These are phyloP conservation scores for Listrodromus nycthemerus DNA, from an alignment of 2,888 invertebrate genomes.

Conservation along the genomic window DNA sequence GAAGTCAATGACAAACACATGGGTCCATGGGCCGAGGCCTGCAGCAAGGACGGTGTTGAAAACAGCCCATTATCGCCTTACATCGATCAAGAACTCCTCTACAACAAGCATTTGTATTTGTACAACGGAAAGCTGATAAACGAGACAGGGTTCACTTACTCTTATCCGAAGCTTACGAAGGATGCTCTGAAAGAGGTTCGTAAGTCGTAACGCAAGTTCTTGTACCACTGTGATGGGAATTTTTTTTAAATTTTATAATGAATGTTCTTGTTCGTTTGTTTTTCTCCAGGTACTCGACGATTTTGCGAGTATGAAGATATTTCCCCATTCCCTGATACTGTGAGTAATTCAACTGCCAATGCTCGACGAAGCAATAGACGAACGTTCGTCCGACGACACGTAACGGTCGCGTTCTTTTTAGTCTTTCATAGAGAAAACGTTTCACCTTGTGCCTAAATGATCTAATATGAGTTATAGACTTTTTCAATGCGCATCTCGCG, in stretches of 20 bases:
- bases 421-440: slow-evolving; percentile 60
- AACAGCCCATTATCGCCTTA: slow-evolving; percentile 96
- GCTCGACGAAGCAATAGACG: slow-evolving; percentile 57
- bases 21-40: slow-evolving; percentile 95
- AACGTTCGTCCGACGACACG: slow-evolving; percentile 48
- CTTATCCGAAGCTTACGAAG: slow-evolving; percentile 88
- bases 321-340: slow-evolving; percentile 90
- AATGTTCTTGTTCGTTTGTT: slow-evolving; percentile 19
- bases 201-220: neutral
- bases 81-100: slow-evolving; percentile 92
- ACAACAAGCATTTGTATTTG: slow-evolving; percentile 92
- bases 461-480: slow-evolving; percentile 60
- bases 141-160: slow-evolving; percentile 86
- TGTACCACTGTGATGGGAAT: neutral
- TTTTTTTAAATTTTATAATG: slow-evolving; percentile 32
- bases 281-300: slow-evolving; percentile 90
- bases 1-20: slow-evolving; percentile 98
- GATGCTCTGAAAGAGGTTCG: slow-evolving; percentile 88
- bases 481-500: slow-evolving; percentile 35
- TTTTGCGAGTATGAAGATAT: slow-evolving; percentile 92
- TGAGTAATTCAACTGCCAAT: slow-evolving; percentile 81
- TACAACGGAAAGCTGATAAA: slow-evolving; percentile 88
- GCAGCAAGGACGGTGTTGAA: slow-evolving; percentile 89
- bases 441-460: slow-evolving; percentile 81
- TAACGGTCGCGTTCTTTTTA: slow-evolving; percentile 46